Evolutionary conservation across 2,113 vertebrate species (phyloP), one percentile per base, ranked within the genome.

Genomic region (Ailurus styani): DNA sequence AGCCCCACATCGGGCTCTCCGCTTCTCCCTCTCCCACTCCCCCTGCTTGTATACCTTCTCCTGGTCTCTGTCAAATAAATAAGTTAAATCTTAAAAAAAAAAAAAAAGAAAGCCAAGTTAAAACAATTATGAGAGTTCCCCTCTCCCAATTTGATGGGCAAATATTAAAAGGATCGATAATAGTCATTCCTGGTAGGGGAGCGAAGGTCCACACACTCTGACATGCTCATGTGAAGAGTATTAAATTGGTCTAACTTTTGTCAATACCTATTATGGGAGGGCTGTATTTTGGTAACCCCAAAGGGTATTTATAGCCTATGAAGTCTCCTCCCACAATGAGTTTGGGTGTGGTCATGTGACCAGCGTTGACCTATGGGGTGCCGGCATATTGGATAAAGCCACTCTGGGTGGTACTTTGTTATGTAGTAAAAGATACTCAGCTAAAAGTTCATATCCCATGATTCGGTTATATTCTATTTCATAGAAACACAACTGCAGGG

Each of bases 191-290:
- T 14, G 31, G 40, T 21, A 21, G 0, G 25, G 23, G 3, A 34
- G 7, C 6, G 31, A 52, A 25, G n/a, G 13, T 18, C 34, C 68
- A 18, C 3, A 6, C n/a, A 31, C 73, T 5, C 64, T 13, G 5
- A 25, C 18, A 31, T 0, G 13, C 3, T n/a, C 27, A 18, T 0
- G n/a, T 6, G 7, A 42, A 45, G 64, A 40, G 6, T 2, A n/a
- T 25, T n/a, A 20, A 34, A 6, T 2, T 0, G 31, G 27, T 10
- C 10, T 5, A 5, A 37, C 14, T 8, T 29, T n/a, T 23, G 54
- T 31, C 29, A 47, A 6, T 4, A 54, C 31, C 31, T 23, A 62
- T 25, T 29, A 45, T 0, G 7, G 13, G 12, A 62, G 64, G 52
- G 77, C 68, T 55, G 8, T 3, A 10, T 21, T 78, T 17, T 9